Conservation (phyloP, 2,888 invertebrate species). For the Cerastis rubricosa region DNA sequence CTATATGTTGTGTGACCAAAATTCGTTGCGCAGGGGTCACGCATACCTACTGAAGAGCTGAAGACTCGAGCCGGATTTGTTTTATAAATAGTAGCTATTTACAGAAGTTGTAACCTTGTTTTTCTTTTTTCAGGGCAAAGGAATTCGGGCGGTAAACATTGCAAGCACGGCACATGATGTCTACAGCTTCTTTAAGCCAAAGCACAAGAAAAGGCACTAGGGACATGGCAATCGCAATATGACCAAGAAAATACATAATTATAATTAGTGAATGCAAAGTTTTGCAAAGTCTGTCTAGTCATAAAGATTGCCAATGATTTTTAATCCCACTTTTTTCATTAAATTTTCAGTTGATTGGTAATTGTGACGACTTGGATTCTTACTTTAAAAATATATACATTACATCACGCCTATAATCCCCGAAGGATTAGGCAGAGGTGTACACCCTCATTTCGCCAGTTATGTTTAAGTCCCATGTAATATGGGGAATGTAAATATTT, state of each 20-base stretch:
- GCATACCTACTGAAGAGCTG: background rate
- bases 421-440: too few species aligned
- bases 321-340: background rate
- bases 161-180: slow-evolving; percentile 78
- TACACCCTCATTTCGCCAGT: too few species aligned
- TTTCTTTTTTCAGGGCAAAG: slow-evolving; percentile 73
- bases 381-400: background rate
- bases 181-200: slow-evolving; percentile 68
- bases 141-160: slow-evolving; percentile 75
- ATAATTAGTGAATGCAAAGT: background rate
- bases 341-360: background rate
- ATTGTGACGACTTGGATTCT: background rate
- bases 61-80: background rate
- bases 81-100: background rate
- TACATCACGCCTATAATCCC: too few species aligned
- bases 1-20: too few species aligned
- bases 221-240: background rate
- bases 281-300: slow-evolving; percentile 5
- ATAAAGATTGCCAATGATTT: background rate
- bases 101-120: background rate
- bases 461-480: too few species aligned
- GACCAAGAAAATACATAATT: background rate
- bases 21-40: background rate
- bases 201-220: slow-evolving; percentile 68
- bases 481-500: too few species aligned